phyloP scores from a whole-genome alignment of 2,888 invertebrate genomes.

The Matsumyia berberina region DNA sequence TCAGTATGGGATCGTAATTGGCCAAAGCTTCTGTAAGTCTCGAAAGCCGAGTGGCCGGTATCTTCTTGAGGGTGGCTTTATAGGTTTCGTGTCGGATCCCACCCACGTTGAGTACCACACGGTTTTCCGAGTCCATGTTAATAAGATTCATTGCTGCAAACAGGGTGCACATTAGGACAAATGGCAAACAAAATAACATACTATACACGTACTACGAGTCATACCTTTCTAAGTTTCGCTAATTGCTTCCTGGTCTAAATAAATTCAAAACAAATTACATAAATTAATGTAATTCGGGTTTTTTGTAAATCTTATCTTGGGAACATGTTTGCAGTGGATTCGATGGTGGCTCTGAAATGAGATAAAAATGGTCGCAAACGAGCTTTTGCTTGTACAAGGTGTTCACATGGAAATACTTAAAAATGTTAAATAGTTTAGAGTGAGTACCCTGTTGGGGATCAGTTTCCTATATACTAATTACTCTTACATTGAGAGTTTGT shows the following conservation, averaged over 20 bases:
- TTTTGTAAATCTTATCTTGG: conserved; percentile 66
- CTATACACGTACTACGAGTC: conserved; percentile 64
- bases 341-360: conserved; percentile 57
- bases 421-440: no score
- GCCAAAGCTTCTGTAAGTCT: conserved; percentile 97
- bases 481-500: no score
- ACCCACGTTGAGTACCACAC: conserved; percentile 99
- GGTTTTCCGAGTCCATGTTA: conserved; percentile 98
- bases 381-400: not conserved
- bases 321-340: conserved; percentile 61
- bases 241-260: conserved; percentile 52
- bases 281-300: conserved; percentile 70
- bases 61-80: conserved; percentile 98
- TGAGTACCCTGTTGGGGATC: no score
- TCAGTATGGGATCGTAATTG: conserved; percentile 99
- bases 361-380: conserved; percentile 9
- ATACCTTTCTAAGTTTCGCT: conserved; percentile 65
- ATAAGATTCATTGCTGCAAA: conserved; percentile 91
- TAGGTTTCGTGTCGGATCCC: conserved; percentile 99
- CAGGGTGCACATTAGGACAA: conserved; percentile 9
- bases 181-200: not conserved
- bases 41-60: conserved; percentile 97
- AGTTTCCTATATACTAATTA: no score
- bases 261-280: conserved; percentile 67
- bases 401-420: no score